Evolutionary conservation across 2,888 invertebrate species (phyloP).

Genomic region (Drosophila picticornis): DNA sequence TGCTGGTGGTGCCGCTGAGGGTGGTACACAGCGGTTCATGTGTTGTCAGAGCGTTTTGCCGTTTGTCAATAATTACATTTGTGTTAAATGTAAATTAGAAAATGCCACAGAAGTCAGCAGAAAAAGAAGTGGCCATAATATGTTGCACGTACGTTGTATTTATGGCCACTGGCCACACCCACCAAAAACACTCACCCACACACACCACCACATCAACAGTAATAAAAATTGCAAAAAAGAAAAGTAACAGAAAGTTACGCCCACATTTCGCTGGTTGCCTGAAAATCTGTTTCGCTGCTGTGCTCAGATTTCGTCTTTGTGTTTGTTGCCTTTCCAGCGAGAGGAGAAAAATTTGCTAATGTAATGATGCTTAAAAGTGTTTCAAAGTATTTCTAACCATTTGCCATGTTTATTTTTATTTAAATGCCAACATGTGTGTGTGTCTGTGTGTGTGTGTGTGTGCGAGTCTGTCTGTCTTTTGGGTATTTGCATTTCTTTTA

Average conservation of each 20-base stretch:
- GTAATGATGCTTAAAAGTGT: constrained; percentile 82
- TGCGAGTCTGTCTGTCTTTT: constrained; percentile 32
- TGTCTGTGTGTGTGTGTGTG: constrained; percentile 11
- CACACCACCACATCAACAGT: constrained; percentile 23
- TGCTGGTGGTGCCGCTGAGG: constrained; percentile 11
- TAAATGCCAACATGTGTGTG: constrained; percentile 73
- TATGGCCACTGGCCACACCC: constrained; percentile 50
- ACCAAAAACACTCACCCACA: constrained; percentile 18
- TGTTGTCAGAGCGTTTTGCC: constrained; percentile 59
- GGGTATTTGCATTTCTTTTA: constrained; percentile 61
- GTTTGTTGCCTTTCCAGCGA: constrained; percentile 14
- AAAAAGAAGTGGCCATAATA: constrained; percentile 54
- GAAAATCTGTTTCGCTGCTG: constrained; percentile 42
- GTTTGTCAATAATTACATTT: constrained; percentile 76
- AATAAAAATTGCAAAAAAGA: constrained; percentile 42
- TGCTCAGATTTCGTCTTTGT: constrained; percentile 44
- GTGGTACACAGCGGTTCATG: constrained; percentile 34
- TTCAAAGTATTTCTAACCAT: constrained; percentile 76
- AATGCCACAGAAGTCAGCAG: constrained; percentile 55
- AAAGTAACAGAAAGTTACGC: constrained; percentile 25
- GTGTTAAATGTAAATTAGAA: constrained; percentile 79
- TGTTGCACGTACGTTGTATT: constrained; percentile 31
- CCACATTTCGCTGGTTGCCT: constrained; percentile 30
- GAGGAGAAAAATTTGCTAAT: constrained; percentile 68
- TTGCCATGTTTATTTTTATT: constrained; percentile 80